Evolutionary conservation across 2,797 vertebrate species (phyloP).

Genomic region (Xiphophorus birchmanni): DNA sequence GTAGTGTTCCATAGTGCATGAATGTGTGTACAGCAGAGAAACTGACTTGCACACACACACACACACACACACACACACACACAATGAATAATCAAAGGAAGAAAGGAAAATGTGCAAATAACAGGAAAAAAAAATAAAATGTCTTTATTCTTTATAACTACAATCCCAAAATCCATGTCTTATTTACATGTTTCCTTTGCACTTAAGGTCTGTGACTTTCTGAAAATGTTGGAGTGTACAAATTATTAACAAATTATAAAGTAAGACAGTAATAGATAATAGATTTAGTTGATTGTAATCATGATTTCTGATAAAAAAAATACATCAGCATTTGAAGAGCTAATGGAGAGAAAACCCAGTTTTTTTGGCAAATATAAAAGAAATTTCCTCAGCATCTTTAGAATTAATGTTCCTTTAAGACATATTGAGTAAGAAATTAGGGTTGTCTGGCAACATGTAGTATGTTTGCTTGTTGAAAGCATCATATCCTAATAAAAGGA

Average conservation of each 20-base stretch:
- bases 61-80: neutral
- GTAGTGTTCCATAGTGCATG: neutral
- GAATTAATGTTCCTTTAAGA: neutral
- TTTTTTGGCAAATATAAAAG: too few relatives aligned
- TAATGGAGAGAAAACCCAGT: too few relatives aligned
- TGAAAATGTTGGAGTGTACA: neutral
- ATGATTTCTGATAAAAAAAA: neutral
- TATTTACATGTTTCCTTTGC: neutral
- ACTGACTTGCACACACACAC: neutral
- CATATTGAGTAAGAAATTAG: neutral
- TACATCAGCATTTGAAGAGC: too few relatives aligned
- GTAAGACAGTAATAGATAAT: neutral
- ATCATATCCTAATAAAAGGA: neutral
- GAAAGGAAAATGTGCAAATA: neutral
- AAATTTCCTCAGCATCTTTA: too few relatives aligned
- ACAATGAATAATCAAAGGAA: neutral
- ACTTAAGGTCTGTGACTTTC: neutral
- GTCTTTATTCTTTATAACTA: neutral
- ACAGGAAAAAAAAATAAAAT: neutral
- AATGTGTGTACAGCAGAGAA: neutral
- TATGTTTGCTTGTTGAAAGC: neutral
- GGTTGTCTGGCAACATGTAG: neutral
- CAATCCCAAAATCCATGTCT: neutral
- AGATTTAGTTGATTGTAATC: neutral
- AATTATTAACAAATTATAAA: neutral